Conservation (phyloP, 2,888 invertebrate species). For the Teinopalpus imperialis region DNA sequence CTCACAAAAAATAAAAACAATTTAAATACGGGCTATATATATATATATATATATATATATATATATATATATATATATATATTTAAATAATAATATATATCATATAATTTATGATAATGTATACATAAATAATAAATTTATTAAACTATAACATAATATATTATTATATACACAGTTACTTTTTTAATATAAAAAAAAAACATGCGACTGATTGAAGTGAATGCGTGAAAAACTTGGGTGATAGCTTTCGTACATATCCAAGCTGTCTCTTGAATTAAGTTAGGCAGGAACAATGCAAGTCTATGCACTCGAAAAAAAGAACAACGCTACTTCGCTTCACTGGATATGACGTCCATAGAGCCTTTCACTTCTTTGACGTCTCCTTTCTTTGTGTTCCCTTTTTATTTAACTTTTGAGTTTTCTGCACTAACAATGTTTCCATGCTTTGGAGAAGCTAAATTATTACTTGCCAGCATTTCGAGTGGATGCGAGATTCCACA, state of each 20-base stretch:
- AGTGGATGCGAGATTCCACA: conserved; percentile 15
- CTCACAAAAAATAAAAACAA: too few species aligned
- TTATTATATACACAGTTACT: too few species aligned
- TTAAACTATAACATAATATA: too few species aligned
- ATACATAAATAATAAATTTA: too few species aligned
- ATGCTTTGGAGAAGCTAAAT: conserved; percentile 1
- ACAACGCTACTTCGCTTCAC: neutral
- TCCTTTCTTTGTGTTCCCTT: conserved; percentile 12
- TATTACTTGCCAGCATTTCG: conserved; percentile 7
- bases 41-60: too few species aligned
- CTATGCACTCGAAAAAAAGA: neutral
- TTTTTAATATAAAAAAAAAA: too few species aligned
- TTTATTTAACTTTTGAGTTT: conserved; percentile 11
- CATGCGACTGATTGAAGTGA: too few species aligned
- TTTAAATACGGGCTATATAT: too few species aligned
- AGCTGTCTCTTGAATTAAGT: conserved; percentile 5
- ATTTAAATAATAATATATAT: too few species aligned
- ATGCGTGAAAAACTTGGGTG: too few species aligned
- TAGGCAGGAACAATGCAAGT: conserved; percentile 5
- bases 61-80: too few species aligned
- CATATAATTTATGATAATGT: too few species aligned
- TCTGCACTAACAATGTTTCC: conserved; percentile 10
- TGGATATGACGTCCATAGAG: conserved; percentile 7
- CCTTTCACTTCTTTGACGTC: conserved; percentile 18
- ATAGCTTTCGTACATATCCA: conserved; percentile 6